Conservation (phyloP, 2,888 invertebrate species). For the Heliconius aoede region DNA sequence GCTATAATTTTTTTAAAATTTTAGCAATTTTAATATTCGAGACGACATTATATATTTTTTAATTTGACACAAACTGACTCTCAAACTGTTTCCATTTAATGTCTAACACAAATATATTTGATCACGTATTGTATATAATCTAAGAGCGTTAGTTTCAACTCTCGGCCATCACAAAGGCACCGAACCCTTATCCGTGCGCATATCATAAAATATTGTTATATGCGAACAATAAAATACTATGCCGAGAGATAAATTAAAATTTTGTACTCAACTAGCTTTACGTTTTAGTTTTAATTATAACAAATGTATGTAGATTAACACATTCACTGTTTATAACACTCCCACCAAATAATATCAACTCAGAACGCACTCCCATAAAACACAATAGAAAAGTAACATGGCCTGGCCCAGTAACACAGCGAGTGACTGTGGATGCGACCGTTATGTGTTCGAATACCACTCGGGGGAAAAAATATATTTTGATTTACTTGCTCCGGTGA, state of each 20-base stretch:
- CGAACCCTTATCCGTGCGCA: conserved; percentile 4
- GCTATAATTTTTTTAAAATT: not conserved
- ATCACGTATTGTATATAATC: conserved; percentile 12
- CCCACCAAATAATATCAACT: conserved; percentile 72
- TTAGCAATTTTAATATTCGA: not conserved
- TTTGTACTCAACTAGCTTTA: conserved; percentile 78
- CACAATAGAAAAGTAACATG: conserved; percentile 57
- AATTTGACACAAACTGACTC: not conserved
- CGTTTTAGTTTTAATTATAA: conserved; percentile 62
- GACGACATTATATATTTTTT: not conserved
- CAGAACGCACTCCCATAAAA: conserved; percentile 51
- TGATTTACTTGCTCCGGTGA: not conserved
- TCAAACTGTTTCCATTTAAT: not conserved
- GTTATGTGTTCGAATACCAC: not conserved
- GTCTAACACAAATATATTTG: conserved; percentile 10
- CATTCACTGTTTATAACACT: conserved; percentile 81
- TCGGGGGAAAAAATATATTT: not conserved
- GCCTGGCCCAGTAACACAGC: not conserved
- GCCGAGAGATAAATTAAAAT: conserved; percentile 55
- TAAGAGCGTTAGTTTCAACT: conserved; percentile 64
- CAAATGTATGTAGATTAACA: conserved; percentile 80
- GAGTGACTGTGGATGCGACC: not conserved
- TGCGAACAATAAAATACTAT: conserved; percentile 1
- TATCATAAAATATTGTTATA: conserved; percentile 6
- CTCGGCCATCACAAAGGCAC: conserved; percentile 59